Evolutionary conservation across 2,888 invertebrate species (phyloP).

Genomic region (Mechanitis messenoides): DNA sequence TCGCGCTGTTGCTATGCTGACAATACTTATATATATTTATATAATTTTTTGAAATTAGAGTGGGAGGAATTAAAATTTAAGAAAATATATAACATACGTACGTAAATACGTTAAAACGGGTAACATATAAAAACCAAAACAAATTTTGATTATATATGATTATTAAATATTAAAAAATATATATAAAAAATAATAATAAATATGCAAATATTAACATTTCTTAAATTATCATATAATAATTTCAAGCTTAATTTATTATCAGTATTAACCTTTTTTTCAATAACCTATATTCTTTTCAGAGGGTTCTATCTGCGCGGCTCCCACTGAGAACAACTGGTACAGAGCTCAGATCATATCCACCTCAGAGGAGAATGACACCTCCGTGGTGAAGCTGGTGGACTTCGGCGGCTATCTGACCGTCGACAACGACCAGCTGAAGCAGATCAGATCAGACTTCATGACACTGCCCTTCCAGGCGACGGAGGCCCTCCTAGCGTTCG

Average conservation of each 20-base stretch:
- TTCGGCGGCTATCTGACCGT: constrained; percentile 94
- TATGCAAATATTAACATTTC: not conserved
- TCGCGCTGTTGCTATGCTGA: too few relatives aligned
- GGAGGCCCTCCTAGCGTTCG: constrained; percentile 94
- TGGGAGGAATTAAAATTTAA: too few relatives aligned
- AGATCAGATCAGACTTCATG: constrained; percentile 96
- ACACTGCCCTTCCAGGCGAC: constrained; percentile 97
- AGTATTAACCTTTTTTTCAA: too few relatives aligned
- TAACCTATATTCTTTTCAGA: constrained; percentile 65
- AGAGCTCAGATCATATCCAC: constrained; percentile 87
- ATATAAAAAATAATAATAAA: too few relatives aligned
- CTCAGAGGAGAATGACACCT: constrained; percentile 82
- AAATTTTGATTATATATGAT: not conserved
- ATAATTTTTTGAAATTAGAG: too few relatives aligned
- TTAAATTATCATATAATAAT: too few relatives aligned
- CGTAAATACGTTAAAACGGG: too few relatives aligned
- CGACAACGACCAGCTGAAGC: constrained; percentile 86
- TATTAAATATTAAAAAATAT: not conserved
- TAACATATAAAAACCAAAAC: too few relatives aligned
- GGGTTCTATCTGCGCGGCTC: constrained; percentile 92
- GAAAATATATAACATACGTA: too few relatives aligned
- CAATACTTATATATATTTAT: too few relatives aligned
- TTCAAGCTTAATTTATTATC: too few relatives aligned
- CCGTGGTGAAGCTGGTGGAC: constrained; percentile 93
- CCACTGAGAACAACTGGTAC: constrained; percentile 91